Base-by-base conservation (phyloP, 2,797 vertebrate species). In the Clamator glandarius region DNA sequence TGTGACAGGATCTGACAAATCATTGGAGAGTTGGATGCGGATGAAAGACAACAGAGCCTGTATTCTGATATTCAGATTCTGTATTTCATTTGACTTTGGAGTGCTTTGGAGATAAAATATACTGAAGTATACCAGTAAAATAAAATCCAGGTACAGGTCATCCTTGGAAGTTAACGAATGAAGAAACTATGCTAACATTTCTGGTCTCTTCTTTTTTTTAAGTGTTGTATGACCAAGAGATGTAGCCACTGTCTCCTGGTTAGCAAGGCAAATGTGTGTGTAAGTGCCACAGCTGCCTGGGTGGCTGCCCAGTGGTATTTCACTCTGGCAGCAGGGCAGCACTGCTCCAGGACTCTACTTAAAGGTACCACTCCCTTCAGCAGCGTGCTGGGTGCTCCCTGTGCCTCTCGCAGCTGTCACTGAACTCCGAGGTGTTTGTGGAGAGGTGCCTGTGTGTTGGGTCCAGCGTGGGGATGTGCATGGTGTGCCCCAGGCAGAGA, bases 341-440 rank as follows among this genome's bases (percentile, higher is more conserved):
- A 14, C 39, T 41, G 46, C 36, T 72, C 50, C 55, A 24, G 3
- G 12, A 41, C 46, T 62, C 33, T n/a, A 0, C 48, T 23, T 48
- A 1, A 1, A 2, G 35, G 3, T 6, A 2, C 12, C 3, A 8
- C 39, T 33, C 4, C 17, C 7, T 0, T 4, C 3, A 5, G 28
- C 62, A 50, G 57, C 1, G 0, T 23, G 10, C 55, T 14, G 35
- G 52, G 52, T 31, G 35, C 6, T 35, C 58, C 35, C 41, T 2
- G 3, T 2, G 29, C 36, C 50, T 61, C 74, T 39, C 9, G 1
- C 12, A 24, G n/a, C 55, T n/a, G 20, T 7, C 46, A 2, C 23
- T 8, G 11, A 28, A 18, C 35, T 52, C 39, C 0, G 0, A 14
- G 0, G 1, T 9, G 26, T 29, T 28, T 48, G 2, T 6, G 76